phyloP scores from a whole-genome alignment of 2,113 vertebrate species.

The Syngnathus floridae region DNA sequence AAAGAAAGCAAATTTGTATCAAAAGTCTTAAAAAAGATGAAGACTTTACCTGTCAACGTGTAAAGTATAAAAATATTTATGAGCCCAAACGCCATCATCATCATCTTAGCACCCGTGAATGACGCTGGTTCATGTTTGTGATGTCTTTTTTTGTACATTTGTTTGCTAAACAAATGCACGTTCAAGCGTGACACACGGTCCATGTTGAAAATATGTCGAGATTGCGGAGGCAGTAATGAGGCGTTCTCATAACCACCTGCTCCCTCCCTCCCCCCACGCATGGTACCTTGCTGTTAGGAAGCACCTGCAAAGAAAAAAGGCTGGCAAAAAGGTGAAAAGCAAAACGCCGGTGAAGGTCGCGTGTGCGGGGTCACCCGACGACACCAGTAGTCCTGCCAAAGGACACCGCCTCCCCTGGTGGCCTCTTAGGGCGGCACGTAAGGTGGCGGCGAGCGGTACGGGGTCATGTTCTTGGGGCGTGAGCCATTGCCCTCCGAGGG shows the following conservation, averaged over 20 bases:
- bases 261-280: neutral
- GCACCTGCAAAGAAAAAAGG: neutral
- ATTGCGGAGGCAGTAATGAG: neutral
- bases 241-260: neutral
- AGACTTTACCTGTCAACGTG: too few relatives aligned
- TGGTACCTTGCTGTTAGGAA: neutral
- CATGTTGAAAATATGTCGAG: neutral
- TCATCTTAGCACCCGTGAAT: neutral
- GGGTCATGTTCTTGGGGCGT: constrained; percentile 99
- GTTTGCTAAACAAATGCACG: neutral
- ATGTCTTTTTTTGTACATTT: neutral
- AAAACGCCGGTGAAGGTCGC: neutral
- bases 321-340: neutral
- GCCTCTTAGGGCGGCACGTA: constrained; percentile 91
- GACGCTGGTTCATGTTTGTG: neutral
- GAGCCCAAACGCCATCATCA: neutral
- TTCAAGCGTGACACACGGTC: neutral
- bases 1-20: neutral
- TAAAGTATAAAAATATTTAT: neutral
- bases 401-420: constrained; percentile 35
- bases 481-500: constrained; percentile 97
- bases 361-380: constrained; percentile 31
- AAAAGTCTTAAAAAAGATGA: neutral
- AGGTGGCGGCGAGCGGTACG: constrained; percentile 96
- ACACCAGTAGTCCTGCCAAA: constrained; percentile 51